Conservation (phyloP, 2,113 vertebrate genomes). For the Dendropsophus ebraccatus region DNA sequence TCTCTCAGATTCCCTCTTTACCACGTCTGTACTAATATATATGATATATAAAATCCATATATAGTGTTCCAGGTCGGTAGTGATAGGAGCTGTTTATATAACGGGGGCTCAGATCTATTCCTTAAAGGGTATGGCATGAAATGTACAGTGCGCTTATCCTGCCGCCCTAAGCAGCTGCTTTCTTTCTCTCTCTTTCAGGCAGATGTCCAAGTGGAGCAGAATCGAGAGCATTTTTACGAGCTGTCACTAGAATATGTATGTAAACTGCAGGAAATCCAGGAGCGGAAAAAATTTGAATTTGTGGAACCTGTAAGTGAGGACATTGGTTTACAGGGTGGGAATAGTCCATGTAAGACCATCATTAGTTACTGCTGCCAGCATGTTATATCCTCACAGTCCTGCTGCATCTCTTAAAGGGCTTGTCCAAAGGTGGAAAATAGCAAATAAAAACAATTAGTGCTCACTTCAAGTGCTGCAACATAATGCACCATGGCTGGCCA, state of each 20-base stretch:
- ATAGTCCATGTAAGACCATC: neutral
- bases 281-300: slow-evolving; percentile 97
- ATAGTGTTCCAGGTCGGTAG: neutral
- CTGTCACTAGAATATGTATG: slow-evolving; percentile 94
- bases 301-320: slow-evolving; percentile 92
- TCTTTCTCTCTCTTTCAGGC: slow-evolving; percentile 75
- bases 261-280: slow-evolving; percentile 96
- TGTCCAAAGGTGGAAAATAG: too few relatives aligned
- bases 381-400: neutral
- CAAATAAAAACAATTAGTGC: too few relatives aligned
- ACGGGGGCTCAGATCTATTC: slow-evolving; percentile 16
- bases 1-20: neutral
- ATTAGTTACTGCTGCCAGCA: neutral
- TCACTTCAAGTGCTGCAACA: too few relatives aligned
- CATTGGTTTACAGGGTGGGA: neutral
- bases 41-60: neutral
- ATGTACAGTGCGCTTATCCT: slow-evolving; percentile 28
- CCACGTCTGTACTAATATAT: neutral
- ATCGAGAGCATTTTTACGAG: slow-evolving; percentile 92
- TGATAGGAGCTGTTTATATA: slow-evolving; percentile 14
- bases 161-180: slow-evolving; percentile 53
- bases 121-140: slow-evolving; percentile 55
- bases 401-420: neutral
- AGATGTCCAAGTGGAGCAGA: slow-evolving; percentile 86
- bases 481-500: too few relatives aligned